Evolutionary conservation across 2,888 invertebrate genomes (phyloP).

Genomic region (Empis stercorea): DNA sequence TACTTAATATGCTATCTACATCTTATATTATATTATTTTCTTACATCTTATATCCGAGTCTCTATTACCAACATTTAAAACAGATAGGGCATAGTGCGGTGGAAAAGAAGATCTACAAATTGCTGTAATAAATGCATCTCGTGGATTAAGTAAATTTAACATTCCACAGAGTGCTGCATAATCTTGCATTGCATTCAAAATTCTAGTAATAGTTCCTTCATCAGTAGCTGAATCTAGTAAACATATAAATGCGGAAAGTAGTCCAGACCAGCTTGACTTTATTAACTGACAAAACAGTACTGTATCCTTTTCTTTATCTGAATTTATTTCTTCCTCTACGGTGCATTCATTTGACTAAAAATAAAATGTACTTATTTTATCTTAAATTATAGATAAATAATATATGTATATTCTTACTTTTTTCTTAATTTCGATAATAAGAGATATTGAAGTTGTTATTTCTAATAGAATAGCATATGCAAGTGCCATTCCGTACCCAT

Average conservation of each 20-base stretch:
- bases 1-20: no score
- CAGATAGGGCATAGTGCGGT: conserved; percentile 85
- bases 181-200: conserved; percentile 82
- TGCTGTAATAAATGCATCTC: conserved; percentile 89
- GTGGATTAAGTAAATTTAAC: conserved; percentile 59
- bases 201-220: conserved; percentile 80
- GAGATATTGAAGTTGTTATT: background rate
- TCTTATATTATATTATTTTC: background rate
- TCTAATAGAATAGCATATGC: conserved; percentile 62
- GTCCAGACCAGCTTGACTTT: conserved; percentile 90
- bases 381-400: background rate
- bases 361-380: background rate
- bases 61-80: conserved; percentile 53
- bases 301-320: conserved; percentile 11
- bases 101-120: conserved; percentile 95
- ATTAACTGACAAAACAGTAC: conserved; percentile 57
- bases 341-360: background rate
- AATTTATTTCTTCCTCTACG: background rate
- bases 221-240: conserved; percentile 92
- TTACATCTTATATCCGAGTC: conserved; percentile 37
- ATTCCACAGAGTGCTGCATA: conserved; percentile 82
- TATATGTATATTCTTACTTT: background rate
- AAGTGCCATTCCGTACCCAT: conserved; percentile 93
- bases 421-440: conserved; percentile 9
- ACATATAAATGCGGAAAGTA: conserved; percentile 81